Percentiles rank a stretch among this genome's conserved stretches.
Conservation (phyloP, 2,888 invertebrate genomes). For the Drosophila kambysellisi region DNA sequence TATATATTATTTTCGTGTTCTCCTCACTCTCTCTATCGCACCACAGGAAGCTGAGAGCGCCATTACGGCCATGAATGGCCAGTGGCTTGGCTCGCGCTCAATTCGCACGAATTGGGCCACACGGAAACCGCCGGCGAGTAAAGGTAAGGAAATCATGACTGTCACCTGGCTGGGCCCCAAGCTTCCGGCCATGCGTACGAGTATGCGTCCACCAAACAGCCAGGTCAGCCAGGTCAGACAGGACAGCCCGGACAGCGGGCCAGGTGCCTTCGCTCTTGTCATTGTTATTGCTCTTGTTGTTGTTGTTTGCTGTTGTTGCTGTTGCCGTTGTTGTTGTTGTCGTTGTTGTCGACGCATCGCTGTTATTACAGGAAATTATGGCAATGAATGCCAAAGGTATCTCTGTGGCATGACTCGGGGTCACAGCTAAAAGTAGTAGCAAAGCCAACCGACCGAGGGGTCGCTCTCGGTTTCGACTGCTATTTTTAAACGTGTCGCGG, state of each 20-base stretch:
- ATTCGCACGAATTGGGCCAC: constrained; percentile 99
- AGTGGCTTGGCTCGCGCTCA: constrained; percentile 98
- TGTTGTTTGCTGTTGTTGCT: constrained; percentile 23
- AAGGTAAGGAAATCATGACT: constrained; percentile 88
- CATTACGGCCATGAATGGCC: constrained; percentile 99
- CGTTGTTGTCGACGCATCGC: constrained; percentile 53
- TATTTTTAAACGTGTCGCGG: constrained; percentile 73
- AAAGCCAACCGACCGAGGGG: background rate
- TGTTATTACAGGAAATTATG: constrained; percentile 80
- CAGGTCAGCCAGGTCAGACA: constrained; percentile 44
- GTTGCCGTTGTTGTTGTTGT: constrained; percentile 22
- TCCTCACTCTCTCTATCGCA: constrained; percentile 63
- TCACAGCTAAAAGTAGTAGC: constrained; percentile 30
- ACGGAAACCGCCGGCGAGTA: constrained; percentile 97
- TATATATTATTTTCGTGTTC: background rate
- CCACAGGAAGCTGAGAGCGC: constrained; percentile 98
- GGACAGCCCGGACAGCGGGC: constrained; percentile 40
- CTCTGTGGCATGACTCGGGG: constrained; percentile 46
- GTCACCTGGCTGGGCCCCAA: constrained; percentile 60
- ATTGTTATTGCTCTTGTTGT: constrained; percentile 26
- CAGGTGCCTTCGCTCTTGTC: constrained; percentile 23
- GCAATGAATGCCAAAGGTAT: constrained; percentile 79
- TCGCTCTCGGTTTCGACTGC: constrained; percentile 29
- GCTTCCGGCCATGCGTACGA: constrained; percentile 56
- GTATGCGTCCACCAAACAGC: constrained; percentile 19